These are phyloP conservation scores for Eupeodes latifasciatus DNA, from an alignment of 2,888 invertebrate genomes.

Conservation along the genomic window DNA sequence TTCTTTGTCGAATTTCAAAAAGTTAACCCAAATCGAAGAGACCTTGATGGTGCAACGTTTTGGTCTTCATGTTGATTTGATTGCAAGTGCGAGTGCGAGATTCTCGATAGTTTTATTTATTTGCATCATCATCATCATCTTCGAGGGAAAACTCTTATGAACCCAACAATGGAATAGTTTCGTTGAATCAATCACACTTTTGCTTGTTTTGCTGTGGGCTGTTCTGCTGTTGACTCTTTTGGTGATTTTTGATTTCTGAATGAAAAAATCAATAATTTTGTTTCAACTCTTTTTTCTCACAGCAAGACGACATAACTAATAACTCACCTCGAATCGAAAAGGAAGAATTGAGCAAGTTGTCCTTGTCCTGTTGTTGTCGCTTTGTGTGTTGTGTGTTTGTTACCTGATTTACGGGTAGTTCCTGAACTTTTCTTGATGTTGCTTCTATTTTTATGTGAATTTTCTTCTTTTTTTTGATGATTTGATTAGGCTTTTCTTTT, in stretches of 20 bases:
- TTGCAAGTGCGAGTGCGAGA: slow-evolving; percentile 11
- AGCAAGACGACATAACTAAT: slow-evolving; percentile 42
- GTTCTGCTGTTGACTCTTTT: too few species aligned
- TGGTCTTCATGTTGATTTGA: slow-evolving; percentile 36
- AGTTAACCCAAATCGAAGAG: slow-evolving; percentile 74
- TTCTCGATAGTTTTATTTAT: slow-evolving; percentile 56
- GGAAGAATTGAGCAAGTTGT: slow-evolving; percentile 16
- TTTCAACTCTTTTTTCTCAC: not conserved
- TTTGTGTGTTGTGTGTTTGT: not conserved
- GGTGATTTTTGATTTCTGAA: slow-evolving; percentile 31
- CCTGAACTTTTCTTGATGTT: slow-evolving; percentile 30
- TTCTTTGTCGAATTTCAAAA: slow-evolving; percentile 26
- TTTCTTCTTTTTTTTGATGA: slow-evolving; percentile 17
- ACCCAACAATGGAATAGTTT: not conserved
- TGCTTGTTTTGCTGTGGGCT: too few species aligned
- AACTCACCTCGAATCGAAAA: slow-evolving; percentile 50
- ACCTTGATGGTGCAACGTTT: slow-evolving; percentile 59
- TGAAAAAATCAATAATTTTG: slow-evolving; percentile 71
- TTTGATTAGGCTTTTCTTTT: slow-evolving; percentile 55
- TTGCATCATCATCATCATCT: slow-evolving; percentile 62
- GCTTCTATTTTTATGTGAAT: slow-evolving; percentile 51
- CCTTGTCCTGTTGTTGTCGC: slow-evolving; percentile 31
- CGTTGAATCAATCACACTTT: not conserved
- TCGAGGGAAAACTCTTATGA: slow-evolving; percentile 9
- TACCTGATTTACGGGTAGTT: slow-evolving; percentile 39